Conservation (phyloP, 1,140 invertebrate genomes). For the Thaumetopoea pityocampa region DNA sequence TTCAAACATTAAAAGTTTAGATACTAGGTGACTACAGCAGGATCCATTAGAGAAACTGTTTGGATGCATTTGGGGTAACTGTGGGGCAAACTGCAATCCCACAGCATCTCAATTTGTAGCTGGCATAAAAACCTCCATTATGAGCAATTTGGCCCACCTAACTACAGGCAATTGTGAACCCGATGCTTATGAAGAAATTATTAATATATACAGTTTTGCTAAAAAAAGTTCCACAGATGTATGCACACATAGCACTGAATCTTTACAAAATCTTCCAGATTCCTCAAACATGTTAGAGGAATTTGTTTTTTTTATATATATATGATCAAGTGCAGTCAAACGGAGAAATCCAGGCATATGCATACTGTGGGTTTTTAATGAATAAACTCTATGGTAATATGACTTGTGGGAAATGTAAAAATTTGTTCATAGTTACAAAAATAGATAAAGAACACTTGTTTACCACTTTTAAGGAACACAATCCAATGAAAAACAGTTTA, state of each 20-base stretch:
- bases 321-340: not conserved
- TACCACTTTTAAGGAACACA: constrained; percentile 1
- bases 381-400: constrained; percentile 2
- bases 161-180: constrained; percentile 8
- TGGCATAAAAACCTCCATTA: constrained; percentile 11
- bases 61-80: constrained; percentile 3
- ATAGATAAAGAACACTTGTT: not conserved
- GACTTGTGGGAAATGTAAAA: not conserved
- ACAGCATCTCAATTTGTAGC: constrained; percentile 11
- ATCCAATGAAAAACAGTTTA: constrained; percentile 3
- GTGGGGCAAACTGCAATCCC: constrained; percentile 10
- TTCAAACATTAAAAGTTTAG: constrained; percentile 4
- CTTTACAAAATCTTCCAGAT: no score
- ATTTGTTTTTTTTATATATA: no score
- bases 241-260: no score
- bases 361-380: constrained; percentile 17
- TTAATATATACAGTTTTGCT: not conserved
- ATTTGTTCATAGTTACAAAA: not conserved
- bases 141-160: constrained; percentile 6
- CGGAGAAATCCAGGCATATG: constrained; percentile 9
- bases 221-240: no score
- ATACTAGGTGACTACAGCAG: constrained; percentile 7
- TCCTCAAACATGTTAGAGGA: no score
- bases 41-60: constrained; percentile 13
- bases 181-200: constrained; percentile 1